Conservation (phyloP, 2,113 vertebrate species). For the Riparia riparia region DNA sequence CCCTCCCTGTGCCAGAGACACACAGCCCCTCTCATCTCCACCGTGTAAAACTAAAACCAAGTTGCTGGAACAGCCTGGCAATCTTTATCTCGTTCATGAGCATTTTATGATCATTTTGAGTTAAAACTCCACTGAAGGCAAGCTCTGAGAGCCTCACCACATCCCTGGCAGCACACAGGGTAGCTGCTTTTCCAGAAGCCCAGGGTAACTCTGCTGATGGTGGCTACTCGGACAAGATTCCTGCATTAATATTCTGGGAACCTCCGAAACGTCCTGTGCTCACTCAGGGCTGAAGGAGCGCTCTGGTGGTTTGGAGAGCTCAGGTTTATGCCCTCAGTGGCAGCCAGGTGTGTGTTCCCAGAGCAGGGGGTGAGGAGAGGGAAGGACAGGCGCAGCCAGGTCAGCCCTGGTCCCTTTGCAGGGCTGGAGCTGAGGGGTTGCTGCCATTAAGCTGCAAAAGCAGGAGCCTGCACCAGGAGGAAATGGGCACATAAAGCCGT, state of each 20-base stretch:
- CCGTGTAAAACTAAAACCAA: neutral
- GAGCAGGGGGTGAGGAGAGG: neutral
- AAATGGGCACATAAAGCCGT: conserved; percentile 5
- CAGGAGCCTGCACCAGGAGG: neutral
- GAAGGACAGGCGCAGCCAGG: neutral
- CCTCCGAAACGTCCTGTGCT: neutral
- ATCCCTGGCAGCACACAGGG: neutral
- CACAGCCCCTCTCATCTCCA: neutral
- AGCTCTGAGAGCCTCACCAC: neutral
- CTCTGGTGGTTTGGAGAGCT: neutral
- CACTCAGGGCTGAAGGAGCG: neutral
- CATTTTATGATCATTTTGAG: neutral
- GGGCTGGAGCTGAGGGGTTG: neutral
- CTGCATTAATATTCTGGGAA: neutral
- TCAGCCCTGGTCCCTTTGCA: neutral
- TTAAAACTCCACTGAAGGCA: neutral
- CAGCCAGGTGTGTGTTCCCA: neutral
- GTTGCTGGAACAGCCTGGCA: neutral
- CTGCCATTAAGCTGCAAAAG: neutral
- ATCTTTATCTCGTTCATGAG: neutral
- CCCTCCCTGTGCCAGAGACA: neutral
- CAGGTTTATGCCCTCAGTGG: neutral
- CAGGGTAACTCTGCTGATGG: neutral
- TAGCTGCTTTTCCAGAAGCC: neutral
- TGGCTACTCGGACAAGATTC: neutral